Conservation (phyloP, 2,113 vertebrate genomes). For the Notechis scutatus region DNA sequence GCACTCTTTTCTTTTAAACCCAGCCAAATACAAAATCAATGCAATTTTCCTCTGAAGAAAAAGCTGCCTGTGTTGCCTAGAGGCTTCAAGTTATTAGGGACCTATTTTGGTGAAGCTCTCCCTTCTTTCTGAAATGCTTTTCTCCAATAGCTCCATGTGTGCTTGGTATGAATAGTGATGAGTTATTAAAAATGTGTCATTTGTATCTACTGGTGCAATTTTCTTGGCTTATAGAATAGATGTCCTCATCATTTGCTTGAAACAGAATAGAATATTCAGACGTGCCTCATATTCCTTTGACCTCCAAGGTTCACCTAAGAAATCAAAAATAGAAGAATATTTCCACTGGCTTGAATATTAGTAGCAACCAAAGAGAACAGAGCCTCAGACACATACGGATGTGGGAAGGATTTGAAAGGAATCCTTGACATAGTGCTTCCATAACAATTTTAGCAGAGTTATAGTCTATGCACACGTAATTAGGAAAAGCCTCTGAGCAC, state of each 20-base stretch:
- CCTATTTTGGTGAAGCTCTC: not conserved
- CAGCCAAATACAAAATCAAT: constrained; percentile 9
- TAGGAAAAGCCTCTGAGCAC: not conserved
- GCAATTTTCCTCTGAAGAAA: not conserved
- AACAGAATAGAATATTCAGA: not conserved
- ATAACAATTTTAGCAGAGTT: not conserved
- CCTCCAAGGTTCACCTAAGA: not conserved
- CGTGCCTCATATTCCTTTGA: not conserved
- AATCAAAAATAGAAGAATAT: not conserved
- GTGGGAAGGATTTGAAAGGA: not conserved
- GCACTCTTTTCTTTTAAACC: constrained; percentile 1
- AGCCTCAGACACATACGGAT: not conserved
- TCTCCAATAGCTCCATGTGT: not conserved
- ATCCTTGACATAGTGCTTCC: not conserved
- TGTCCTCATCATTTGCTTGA: not conserved
- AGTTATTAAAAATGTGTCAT: not conserved
- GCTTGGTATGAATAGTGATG: not conserved
- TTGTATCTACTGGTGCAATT: not conserved
- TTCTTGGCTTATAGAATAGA: not conserved
- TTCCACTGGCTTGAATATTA: not conserved
- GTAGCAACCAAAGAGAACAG: not conserved
- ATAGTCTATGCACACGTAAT: not conserved
- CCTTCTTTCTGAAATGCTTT: not conserved
- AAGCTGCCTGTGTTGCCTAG: not conserved
- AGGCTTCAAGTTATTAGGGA: not conserved